phyloP scores from a whole-genome alignment of 2,113 vertebrate species.

The Paedocypris sp. region DNA sequence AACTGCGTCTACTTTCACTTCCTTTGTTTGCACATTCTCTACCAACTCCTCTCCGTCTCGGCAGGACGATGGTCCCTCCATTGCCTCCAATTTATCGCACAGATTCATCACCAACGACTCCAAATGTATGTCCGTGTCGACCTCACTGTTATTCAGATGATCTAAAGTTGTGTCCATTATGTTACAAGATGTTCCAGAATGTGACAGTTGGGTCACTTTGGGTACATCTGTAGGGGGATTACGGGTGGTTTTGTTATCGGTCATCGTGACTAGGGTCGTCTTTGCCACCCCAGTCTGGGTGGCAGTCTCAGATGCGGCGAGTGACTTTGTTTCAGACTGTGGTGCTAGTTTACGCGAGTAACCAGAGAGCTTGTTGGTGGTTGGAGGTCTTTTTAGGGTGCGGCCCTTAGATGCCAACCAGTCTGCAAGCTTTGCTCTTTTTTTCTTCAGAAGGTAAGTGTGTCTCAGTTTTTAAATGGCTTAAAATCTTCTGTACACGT shows the following conservation, averaged over 20 bases:
- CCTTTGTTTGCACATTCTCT: slow-evolving; percentile 1
- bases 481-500: too few species aligned
- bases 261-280: neutral
- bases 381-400: slow-evolving; percentile 63
- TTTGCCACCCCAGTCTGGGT: neutral
- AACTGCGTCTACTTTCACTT: slow-evolving; percentile 19
- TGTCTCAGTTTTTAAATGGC: too few species aligned
- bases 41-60: slow-evolving; percentile 52
- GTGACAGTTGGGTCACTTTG: neutral
- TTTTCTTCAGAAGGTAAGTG: too few species aligned
- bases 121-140: slow-evolving; percentile 41
- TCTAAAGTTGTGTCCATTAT: slow-evolving; percentile 51
- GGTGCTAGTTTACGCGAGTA: slow-evolving; percentile 19
- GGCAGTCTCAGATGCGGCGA: slow-evolving; percentile 2
- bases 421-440: slow-evolving; percentile 66
- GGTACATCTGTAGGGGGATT: too few species aligned
- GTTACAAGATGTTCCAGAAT: slow-evolving; percentile 18
- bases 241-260: neutral
- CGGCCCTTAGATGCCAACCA: slow-evolving; percentile 73
- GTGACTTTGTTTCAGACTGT: slow-evolving; percentile 11
- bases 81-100: slow-evolving; percentile 58
- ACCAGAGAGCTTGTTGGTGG: slow-evolving; percentile 4
- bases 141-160: slow-evolving; percentile 45
- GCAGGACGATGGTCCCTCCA: slow-evolving; percentile 45
- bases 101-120: slow-evolving; percentile 61